Conservation (phyloP, 2,113 vertebrate species). For the Struthidea cinerea region DNA sequence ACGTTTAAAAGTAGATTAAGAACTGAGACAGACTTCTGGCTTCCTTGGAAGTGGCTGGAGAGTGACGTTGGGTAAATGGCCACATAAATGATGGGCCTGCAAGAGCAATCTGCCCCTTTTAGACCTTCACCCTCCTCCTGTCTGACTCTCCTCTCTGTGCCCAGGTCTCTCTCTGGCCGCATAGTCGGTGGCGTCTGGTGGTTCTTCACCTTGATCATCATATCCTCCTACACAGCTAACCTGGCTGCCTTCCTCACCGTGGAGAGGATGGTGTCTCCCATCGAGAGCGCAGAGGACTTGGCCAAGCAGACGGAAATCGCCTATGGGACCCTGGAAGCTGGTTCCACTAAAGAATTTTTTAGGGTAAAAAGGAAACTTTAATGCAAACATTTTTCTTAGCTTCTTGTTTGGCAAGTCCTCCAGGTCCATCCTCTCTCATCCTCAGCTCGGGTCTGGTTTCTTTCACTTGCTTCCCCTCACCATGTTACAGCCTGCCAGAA, state of each 20-base stretch:
- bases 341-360: slow-evolving; percentile 98
- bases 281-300: slow-evolving; percentile 96
- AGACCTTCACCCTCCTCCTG: neutral
- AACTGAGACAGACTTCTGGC: neutral
- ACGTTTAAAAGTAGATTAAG: neutral
- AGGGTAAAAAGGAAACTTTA: slow-evolving; percentile 76
- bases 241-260: slow-evolving; percentile 97
- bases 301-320: slow-evolving; percentile 98
- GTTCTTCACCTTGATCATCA: slow-evolving; percentile 99
- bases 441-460: neutral
- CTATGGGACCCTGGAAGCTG: slow-evolving; percentile 94
- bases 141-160: slow-evolving; percentile 26
- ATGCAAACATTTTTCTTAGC: neutral
- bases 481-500: neutral
- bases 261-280: slow-evolving; percentile 98
- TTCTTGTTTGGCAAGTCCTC: neutral
- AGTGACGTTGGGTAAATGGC: neutral
- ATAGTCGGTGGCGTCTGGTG: slow-evolving; percentile 99
- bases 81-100: neutral
- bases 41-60: neutral
- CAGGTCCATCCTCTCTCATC: neutral
- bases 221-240: slow-evolving; percentile 98
- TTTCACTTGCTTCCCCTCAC: neutral
- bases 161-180: slow-evolving; percentile 92
- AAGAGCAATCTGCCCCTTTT: neutral